These are phyloP conservation scores for Serinus canaria DNA, from an alignment of 2,113 vertebrate species.

Conservation along the genomic window DNA sequence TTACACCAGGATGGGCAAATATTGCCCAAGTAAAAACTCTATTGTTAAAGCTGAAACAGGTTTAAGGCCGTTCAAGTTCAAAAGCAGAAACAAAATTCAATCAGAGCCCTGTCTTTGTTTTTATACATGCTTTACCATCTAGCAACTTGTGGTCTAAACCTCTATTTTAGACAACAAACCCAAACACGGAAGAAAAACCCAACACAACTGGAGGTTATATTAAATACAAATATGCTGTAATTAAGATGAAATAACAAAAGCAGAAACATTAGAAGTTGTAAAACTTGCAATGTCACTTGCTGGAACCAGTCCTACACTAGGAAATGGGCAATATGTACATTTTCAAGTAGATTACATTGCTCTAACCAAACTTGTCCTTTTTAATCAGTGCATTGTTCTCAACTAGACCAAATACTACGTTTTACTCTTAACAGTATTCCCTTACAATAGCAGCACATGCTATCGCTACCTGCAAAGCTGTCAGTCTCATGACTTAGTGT, in stretches of 20 bases:
- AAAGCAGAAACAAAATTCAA: slow-evolving; percentile 80
- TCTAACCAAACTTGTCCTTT: slow-evolving; percentile 74
- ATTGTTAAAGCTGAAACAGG: slow-evolving; percentile 84
- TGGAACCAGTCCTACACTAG: slow-evolving; percentile 78
- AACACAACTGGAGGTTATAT: slow-evolving; percentile 76
- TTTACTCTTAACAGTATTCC: slow-evolving; percentile 69
- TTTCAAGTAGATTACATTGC: slow-evolving; percentile 79
- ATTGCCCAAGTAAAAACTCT: slow-evolving; percentile 89
- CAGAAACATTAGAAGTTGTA: slow-evolving; percentile 81
- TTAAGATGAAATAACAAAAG: slow-evolving; percentile 81
- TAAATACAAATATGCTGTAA: slow-evolving; percentile 81
- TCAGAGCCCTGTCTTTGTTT: slow-evolving; percentile 71
- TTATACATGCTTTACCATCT: slow-evolving; percentile 77
- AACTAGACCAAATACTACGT: slow-evolving; percentile 72
- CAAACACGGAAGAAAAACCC: slow-evolving; percentile 72
- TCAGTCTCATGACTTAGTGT: slow-evolving; percentile 75
- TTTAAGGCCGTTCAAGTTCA: slow-evolving; percentile 90
- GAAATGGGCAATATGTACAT: slow-evolving; percentile 84
- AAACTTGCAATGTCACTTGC: slow-evolving; percentile 80
- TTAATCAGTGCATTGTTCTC: slow-evolving; percentile 78
- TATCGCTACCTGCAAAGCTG: slow-evolving; percentile 77
- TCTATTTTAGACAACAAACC: slow-evolving; percentile 73
- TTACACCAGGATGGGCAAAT: slow-evolving; percentile 87
- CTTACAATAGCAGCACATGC: slow-evolving; percentile 79
- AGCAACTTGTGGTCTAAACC: slow-evolving; percentile 79